These are phyloP conservation scores for Centropus unirufus DNA, from an alignment of 2,113 vertebrate genomes.

Conservation along the genomic window DNA sequence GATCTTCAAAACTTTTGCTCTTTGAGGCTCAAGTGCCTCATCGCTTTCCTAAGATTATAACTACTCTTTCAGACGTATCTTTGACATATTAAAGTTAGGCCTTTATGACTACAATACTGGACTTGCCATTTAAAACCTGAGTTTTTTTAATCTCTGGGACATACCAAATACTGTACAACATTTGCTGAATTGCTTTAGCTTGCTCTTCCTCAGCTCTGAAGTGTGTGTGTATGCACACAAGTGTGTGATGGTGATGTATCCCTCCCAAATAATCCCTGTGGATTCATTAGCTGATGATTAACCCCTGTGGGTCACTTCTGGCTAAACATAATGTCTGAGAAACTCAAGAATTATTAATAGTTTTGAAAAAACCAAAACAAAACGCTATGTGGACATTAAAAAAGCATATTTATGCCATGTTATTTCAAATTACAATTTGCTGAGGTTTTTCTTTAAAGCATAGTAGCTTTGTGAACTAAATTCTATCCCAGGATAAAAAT, in stretches of 20 bases:
- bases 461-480: conserved; percentile 17
- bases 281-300: neutral
- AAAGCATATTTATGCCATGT: neutral
- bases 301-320: neutral
- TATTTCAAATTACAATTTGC: neutral
- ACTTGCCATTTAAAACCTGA: neutral
- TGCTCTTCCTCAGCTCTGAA: neutral
- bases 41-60: neutral
- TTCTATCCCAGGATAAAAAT: conserved; percentile 26
- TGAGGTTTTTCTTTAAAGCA: neutral
- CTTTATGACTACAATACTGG: neutral
- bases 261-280: neutral
- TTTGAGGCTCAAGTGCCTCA: neutral
- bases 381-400: neutral
- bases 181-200: neutral
- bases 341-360: neutral
- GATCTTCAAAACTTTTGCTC: neutral
- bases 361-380: neutral
- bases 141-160: neutral
- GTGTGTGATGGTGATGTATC: neutral
- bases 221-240: rapidly evolving
- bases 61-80: neutral
- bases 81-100: neutral
- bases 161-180: neutral
- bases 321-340: neutral